Evolutionary conservation across 2,113 vertebrate genomes (phyloP), one percentile per base, ranked within the genome.

Genomic region (Bos indicus): DNA sequence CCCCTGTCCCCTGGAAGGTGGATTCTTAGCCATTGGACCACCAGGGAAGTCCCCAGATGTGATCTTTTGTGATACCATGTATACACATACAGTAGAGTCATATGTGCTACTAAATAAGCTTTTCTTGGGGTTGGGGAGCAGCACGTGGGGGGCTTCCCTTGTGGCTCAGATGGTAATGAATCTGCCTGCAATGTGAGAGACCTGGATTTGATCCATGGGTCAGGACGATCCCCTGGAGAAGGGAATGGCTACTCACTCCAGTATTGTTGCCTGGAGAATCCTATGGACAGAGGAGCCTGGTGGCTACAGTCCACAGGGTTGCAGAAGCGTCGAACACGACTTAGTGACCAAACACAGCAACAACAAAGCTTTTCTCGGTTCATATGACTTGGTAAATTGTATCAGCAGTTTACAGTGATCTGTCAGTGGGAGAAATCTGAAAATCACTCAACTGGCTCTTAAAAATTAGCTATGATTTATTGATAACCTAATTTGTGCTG

Each of bases 61-160:
- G 52, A 71, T 91, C n/a, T 77, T 89, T 83, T 90, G 95, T 97
- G 88, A 48, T 89, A 59, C 23, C 81, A 25, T 78, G 36, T 88
- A 14, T 9, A 78, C 83, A 67, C 30, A 60, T 40, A 92, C 28
- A 93, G 6, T 60, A 28, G 71, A 90, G 67, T 84, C 52, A 25
- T 57, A 57, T 92, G 64, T 95, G 77, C 64, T 82, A 77, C n/a
- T 54, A 78, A 81, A 82, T 60, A 83, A 57, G n/a, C 5, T n/a
- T 60, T 60, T 56, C 21, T 21, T 71, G n/a, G 7, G 30, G 30
- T 54, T 46, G 48, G 48, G 48, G 12, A 40, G 40, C 40, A 40
- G 48, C 48, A 11, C 11, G 11, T 48, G 48, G 33, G 36, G 19
- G 5, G 11, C 12, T 25, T 43, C 36, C 71, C 21, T 43, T 74